Conservation (phyloP, 2,888 invertebrate species). For the Sinhomidia bicolor region DNA sequence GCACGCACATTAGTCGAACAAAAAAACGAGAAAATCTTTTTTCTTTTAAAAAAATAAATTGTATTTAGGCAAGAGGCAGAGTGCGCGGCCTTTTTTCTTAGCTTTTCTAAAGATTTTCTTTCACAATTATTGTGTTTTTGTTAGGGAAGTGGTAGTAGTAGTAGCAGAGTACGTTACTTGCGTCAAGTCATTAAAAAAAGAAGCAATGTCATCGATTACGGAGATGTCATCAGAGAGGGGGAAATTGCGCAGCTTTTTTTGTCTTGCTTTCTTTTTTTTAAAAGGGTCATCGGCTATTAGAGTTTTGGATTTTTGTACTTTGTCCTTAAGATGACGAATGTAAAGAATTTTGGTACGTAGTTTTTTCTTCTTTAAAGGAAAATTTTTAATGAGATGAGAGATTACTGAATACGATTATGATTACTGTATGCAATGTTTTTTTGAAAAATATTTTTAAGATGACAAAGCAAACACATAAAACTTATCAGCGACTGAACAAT, state of each 20-base stretch:
- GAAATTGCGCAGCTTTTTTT: not conserved
- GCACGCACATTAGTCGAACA: constrained; percentile 58
- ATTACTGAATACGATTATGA: too few relatives aligned
- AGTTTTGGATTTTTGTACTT: not conserved
- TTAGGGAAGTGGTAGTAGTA: not conserved
- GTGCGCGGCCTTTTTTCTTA: constrained; percentile 23
- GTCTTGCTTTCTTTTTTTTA: constrained; percentile 15
- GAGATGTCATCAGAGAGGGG: constrained; percentile 51
- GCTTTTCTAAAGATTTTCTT: constrained; percentile 14
- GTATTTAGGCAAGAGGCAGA: not conserved
- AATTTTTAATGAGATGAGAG: not conserved
- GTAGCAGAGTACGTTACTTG: constrained; percentile 8
- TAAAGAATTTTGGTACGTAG: constrained; percentile 50
- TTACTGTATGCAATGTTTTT: too few relatives aligned
- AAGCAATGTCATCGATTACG: constrained; percentile 66
- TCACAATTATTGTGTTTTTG: not conserved
- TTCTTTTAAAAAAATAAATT: too few relatives aligned
- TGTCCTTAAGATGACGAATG: not conserved
- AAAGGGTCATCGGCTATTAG: constrained; percentile 36
- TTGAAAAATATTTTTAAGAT: too few relatives aligned
- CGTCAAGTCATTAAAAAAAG: constrained; percentile 46
- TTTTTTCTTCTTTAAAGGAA: constrained; percentile 4
- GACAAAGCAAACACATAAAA: too few relatives aligned
- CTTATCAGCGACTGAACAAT: too few relatives aligned
- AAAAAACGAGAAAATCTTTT: constrained; percentile 24